Conservation (phyloP, 1,140 invertebrate genomes). For the Cyphomyrmex costatus region DNA sequence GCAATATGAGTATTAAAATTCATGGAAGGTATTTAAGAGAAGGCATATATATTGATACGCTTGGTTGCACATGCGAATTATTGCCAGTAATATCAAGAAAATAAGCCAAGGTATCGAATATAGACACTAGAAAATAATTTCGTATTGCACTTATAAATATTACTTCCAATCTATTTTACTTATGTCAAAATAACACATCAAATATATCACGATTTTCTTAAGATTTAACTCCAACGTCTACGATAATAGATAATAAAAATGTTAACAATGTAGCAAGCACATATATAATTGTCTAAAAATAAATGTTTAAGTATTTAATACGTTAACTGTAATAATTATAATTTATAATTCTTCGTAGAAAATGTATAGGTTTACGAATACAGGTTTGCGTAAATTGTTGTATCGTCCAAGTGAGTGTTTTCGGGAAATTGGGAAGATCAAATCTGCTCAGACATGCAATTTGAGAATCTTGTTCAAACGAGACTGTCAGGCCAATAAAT, state of each 20-base stretch:
- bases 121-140: constrained; percentile 53
- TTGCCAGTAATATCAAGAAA: constrained; percentile 36
- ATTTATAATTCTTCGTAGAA: neutral
- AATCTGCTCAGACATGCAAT: neutral
- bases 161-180: constrained; percentile 16
- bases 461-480: neutral
- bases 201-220: neutral
- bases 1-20: constrained; percentile 29
- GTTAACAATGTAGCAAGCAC: neutral
- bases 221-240: neutral
- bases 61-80: constrained; percentile 65
- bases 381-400: neutral
- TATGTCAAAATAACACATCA: neutral
- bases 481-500: neutral
- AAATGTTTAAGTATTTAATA: neutral
- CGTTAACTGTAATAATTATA: neutral
- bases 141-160: constrained; percentile 37
- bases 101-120: neutral
- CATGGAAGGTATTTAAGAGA: constrained; percentile 41
- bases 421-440: neutral
- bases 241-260: neutral
- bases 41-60: constrained; percentile 62
- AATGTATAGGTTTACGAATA: neutral
- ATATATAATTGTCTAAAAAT: constrained; percentile 1
- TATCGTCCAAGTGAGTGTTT: neutral